These are phyloP conservation scores for Ganaspis sp. DNA, from an alignment of 1,140 invertebrate species.

Conservation along the genomic window DNA sequence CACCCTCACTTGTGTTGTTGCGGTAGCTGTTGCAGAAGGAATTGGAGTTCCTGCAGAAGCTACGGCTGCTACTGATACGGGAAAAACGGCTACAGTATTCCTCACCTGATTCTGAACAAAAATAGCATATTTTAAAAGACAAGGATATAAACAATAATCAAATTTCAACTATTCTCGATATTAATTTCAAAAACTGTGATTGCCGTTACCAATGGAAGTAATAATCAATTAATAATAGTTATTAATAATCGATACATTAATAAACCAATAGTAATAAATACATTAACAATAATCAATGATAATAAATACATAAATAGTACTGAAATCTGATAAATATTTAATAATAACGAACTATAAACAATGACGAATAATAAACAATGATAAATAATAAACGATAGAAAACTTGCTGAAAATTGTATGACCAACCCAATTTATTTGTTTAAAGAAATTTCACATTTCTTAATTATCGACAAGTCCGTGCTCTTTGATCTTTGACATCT, in stretches of 20 bases:
- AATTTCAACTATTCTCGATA: too few species aligned
- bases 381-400: not conserved
- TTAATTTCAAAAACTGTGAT: too few species aligned
- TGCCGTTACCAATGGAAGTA: too few species aligned
- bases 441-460: slow-evolving; percentile 3
- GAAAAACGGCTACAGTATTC: slow-evolving; percentile 61
- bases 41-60: slow-evolving; percentile 62
- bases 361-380: too few species aligned
- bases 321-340: too few species aligned
- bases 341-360: too few species aligned
- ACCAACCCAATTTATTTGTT: not conserved
- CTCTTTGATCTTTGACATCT: slow-evolving; percentile 13
- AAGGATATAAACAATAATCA: too few species aligned
- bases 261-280: too few species aligned
- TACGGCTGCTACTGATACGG: slow-evolving; percentile 50
- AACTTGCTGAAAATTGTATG: not conserved
- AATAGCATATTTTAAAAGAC: not conserved
- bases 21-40: slow-evolving; percentile 66
- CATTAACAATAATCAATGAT: too few species aligned
- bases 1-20: slow-evolving; percentile 78
- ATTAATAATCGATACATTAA: too few species aligned
- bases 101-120: slow-evolving; percentile 68
- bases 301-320: too few species aligned
- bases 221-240: too few species aligned
- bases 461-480: slow-evolving; percentile 4